A percentile compares a stretch with the other conserved stretches of the same genome.
These are phyloP conservation scores for Bos taurus DNA, from an alignment of 2,113 vertebrate species.

Conservation along the genomic window DNA sequence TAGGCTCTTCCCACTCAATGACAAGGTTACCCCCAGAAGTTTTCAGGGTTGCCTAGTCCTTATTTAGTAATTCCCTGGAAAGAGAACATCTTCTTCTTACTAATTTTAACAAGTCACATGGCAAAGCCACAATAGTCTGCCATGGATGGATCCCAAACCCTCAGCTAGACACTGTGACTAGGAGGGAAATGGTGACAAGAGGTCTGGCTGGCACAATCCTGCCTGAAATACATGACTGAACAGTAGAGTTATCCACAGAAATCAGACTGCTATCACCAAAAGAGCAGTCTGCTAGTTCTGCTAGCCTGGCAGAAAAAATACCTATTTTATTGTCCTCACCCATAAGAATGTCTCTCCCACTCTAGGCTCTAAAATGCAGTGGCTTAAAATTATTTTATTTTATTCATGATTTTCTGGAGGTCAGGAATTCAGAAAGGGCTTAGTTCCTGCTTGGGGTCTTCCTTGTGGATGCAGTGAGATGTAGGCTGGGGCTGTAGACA, in stretches of 20 bases:
- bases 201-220: too few relatives aligned
- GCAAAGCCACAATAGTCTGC: neutral
- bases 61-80: neutral
- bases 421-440: neutral
- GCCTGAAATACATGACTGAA: neutral
- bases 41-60: neutral
- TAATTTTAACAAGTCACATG: neutral
- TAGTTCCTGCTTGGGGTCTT: neutral
- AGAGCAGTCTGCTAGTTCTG: neutral
- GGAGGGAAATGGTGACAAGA: too few relatives aligned
- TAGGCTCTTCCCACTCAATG: neutral
- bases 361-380: neutral
- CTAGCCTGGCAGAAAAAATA: neutral
- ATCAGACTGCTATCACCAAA: neutral
- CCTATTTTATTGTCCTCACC: neutral
- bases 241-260: neutral
- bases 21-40: neutral
- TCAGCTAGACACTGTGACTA: neutral
- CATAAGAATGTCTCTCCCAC: neutral
- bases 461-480: neutral
- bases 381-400: neutral
- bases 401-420: neutral
- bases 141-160: neutral
- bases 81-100: neutral
- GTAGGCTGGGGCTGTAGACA: neutral